These are phyloP conservation scores for Cheilosia vernalis DNA, from an alignment of 2,888 invertebrate genomes.

Conservation along the genomic window DNA sequence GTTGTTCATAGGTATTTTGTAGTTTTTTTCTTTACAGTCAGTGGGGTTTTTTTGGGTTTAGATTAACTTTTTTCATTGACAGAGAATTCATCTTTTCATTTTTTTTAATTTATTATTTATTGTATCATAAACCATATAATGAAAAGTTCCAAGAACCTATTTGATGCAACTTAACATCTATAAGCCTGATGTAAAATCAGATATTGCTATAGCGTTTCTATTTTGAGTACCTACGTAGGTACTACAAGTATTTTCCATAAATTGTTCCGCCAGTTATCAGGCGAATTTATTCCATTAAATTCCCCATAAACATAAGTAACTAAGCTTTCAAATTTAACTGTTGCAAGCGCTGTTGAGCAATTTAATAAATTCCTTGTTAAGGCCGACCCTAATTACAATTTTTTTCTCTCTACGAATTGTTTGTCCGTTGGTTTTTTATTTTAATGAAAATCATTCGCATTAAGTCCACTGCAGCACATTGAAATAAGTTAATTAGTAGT, in stretches of 20 bases:
- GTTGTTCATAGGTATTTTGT: no score
- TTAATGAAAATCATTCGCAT: slow-evolving; percentile 12
- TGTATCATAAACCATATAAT: no score
- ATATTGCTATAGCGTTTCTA: no score
- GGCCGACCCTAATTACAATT: slow-evolving; percentile 36
- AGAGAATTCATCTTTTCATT: no score
- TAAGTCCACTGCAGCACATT: not conserved
- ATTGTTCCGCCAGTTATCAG: no score
- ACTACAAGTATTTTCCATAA: not conserved
- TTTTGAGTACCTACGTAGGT: not conserved
- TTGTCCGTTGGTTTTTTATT: not conserved
- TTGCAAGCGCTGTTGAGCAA: not conserved
- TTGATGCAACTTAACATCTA: no score
- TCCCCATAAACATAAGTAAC: slow-evolving; percentile 1
- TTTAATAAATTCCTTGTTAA: slow-evolving; percentile 39
- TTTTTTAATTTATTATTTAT: no score
- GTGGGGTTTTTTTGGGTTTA: no score
- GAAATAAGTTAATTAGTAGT: slow-evolving; percentile 53
- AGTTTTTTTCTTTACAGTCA: no score
- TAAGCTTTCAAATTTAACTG: slow-evolving; percentile 16
- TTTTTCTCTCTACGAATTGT: slow-evolving; percentile 1
- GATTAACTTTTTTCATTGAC: no score
- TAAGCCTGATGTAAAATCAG: no score
- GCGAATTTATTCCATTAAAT: slow-evolving; percentile 1
- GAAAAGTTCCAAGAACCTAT: no score